Evolutionary conservation across 2,888 invertebrate species (phyloP).

Genomic region (Elegia similella): DNA sequence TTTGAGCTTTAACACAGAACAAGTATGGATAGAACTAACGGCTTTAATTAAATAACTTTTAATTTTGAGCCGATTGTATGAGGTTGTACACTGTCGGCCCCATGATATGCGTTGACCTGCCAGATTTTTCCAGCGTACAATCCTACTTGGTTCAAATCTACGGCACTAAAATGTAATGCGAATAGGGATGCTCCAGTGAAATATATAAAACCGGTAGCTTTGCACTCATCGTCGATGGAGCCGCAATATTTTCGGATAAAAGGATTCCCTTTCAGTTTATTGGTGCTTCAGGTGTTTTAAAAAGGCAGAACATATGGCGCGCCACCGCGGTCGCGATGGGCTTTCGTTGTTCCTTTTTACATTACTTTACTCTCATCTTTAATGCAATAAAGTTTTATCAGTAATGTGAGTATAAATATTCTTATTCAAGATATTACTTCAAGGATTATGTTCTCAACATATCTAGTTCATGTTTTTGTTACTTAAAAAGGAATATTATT

Average conservation of each 20-base stretch:
- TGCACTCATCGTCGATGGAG: constrained; percentile 15
- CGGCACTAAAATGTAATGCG: constrained; percentile 47
- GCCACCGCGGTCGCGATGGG: neutral
- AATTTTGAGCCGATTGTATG: too few relatives aligned
- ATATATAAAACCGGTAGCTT: constrained; percentile 26
- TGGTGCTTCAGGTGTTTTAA: constrained; percentile 16
- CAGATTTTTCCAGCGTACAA: too few relatives aligned
- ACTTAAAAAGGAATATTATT: constrained; percentile 9
- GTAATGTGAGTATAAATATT: neutral
- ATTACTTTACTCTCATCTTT: neutral
- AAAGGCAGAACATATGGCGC: constrained; percentile 6
- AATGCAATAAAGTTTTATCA: constrained; percentile 1
- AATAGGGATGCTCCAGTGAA: constrained; percentile 29
- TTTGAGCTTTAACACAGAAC: too few relatives aligned
- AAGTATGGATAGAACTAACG: too few relatives aligned
- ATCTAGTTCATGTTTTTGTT: neutral
- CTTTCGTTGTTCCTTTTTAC: neutral
- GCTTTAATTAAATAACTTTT: too few relatives aligned
- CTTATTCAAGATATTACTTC: neutral
- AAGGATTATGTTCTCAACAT: neutral
- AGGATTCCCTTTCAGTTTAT: constrained; percentile 20
- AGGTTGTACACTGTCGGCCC: too few relatives aligned
- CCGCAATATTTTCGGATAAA: constrained; percentile 29
- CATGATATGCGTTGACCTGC: too few relatives aligned
- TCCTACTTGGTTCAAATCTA: constrained; percentile 31